Evolutionary conservation across 2,113 vertebrate species (phyloP), one percentile per base, ranked within the genome.

Genomic region (Channa maculata): DNA sequence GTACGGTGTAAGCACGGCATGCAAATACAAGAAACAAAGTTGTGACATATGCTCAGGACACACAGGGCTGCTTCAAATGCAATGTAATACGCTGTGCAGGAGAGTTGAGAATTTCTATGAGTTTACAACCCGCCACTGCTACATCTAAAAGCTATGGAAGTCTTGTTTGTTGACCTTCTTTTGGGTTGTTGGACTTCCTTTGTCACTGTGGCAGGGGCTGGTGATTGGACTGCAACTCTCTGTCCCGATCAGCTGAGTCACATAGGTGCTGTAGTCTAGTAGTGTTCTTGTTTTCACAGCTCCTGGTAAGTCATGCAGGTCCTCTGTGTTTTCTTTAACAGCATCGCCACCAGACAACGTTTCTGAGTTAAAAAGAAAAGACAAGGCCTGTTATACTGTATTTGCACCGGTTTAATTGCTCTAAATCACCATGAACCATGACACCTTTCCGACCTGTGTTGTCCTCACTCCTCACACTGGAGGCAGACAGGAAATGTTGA

Each of bases 211-310:
- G 44, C 85, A 86, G 44, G 93, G 94, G 68, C 94, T 96, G 13
- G 0, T 74, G 0, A 78, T 70, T 0, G 62, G 90, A 82, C 82
- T 92, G 69, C 46, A 15, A 11, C 58, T 82, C 0, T 75, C 88
- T 0, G 68, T 70, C 1, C 78, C 89, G 57, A 94, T 77, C 0
- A 95, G 88, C 1, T 84, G 90, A 9, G 88, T 89, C 94, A 96
- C 96, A 90, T 95, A 95, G 48, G 84, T 79, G 83, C 73, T 85
- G 86, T 96, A 96, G 85, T 96, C 95, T 92, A 95, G 61, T 8
- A 92, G 86, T 3, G 93, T 86, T 84, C 93, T 94, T 65, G 95
- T 85, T 51, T 44, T 92, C 24, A 80, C 0, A 0, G 74, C 77
- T 14, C 86, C 91, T 0, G 53, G 53, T 36, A 82, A 62, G 0